Conservation (phyloP, 1,140 invertebrate species). For the Globodera ellingtonae region DNA sequence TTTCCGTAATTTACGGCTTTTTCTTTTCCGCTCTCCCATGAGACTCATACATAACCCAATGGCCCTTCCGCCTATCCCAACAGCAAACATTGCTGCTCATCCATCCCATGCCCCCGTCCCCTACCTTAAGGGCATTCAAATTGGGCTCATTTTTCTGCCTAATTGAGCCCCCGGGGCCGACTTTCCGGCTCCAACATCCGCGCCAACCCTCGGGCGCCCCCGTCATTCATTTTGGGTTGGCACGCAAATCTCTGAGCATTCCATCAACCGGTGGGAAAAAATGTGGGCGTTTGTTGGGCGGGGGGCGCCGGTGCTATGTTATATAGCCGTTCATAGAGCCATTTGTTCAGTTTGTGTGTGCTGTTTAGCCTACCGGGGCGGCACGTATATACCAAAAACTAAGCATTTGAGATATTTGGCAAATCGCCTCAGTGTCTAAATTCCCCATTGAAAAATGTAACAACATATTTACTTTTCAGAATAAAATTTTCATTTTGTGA, state of each 20-base stretch:
- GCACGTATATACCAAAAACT: not conserved
- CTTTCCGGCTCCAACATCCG: not conserved
- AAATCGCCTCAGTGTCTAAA: too few species aligned
- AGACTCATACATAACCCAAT: not conserved
- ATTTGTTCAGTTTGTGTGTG: not conserved
- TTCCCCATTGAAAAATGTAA: too few species aligned
- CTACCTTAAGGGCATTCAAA: slow-evolving; percentile 4
- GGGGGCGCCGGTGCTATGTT: not conserved
- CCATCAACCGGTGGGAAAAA: not conserved
- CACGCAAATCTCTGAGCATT: slow-evolving; percentile 8
- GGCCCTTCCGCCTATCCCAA: not conserved
- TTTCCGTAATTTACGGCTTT: too few species aligned
- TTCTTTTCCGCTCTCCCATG: slow-evolving; percentile 1
- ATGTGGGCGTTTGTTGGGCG: not conserved
- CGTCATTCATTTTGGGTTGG: slow-evolving; percentile 2
- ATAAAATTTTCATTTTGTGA: too few species aligned
- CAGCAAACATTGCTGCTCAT: not conserved
- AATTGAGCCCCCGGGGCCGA: slow-evolving; percentile 1
- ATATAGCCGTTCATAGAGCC: not conserved
- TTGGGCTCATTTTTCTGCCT: slow-evolving; percentile 13
- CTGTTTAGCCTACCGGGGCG: not conserved
- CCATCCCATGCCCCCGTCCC: not conserved
- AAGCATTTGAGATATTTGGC: not conserved
- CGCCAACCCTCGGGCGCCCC: not conserved
- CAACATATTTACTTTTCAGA: too few species aligned